A percentile compares a stretch with the other conserved stretches of the same genome.
phyloP scores from a whole-genome alignment of 2,888 invertebrate species.

The Diarsia mendica region DNA sequence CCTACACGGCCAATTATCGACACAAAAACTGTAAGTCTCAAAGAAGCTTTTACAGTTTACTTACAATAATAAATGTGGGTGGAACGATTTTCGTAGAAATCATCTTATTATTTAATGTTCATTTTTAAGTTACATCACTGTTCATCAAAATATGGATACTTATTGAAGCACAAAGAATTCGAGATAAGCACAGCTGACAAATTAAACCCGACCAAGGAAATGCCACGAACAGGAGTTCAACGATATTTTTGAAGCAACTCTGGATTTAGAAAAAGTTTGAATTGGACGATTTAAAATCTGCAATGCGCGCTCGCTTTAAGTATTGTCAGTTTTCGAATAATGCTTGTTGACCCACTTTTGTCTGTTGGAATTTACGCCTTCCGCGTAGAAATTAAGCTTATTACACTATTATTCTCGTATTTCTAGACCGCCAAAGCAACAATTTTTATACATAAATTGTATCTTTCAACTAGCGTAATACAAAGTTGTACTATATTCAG shows the following conservation, averaged over 20 bases:
- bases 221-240: slow-evolving; percentile 41
- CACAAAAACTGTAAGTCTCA: background rate
- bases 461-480: slow-evolving; percentile 23
- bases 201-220: slow-evolving; percentile 32
- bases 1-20: slow-evolving; percentile 17
- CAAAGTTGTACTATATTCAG: background rate
- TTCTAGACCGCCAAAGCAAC: slow-evolving; percentile 46
- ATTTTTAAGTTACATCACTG: slow-evolving; percentile 1
- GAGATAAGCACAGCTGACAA: slow-evolving; percentile 9
- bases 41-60: background rate
- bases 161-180: slow-evolving; percentile 1
- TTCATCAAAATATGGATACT: background rate
- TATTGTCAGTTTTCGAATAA: slow-evolving; percentile 61
- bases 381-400: slow-evolving; percentile 57
- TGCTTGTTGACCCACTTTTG: slow-evolving; percentile 61
- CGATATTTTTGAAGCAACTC: slow-evolving; percentile 40
- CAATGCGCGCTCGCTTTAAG: slow-evolving; percentile 59
- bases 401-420: slow-evolving; percentile 56
- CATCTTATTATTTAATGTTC: background rate
- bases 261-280: slow-evolving; percentile 54
- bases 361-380: slow-evolving; percentile 58
- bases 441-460: slow-evolving; percentile 37
- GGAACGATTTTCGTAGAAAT: background rate
- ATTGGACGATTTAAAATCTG: slow-evolving; percentile 60
- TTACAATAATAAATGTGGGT: background rate